Conservation (phyloP, 2,797 vertebrate genomes). For the Rhynchotus rufescens region DNA sequence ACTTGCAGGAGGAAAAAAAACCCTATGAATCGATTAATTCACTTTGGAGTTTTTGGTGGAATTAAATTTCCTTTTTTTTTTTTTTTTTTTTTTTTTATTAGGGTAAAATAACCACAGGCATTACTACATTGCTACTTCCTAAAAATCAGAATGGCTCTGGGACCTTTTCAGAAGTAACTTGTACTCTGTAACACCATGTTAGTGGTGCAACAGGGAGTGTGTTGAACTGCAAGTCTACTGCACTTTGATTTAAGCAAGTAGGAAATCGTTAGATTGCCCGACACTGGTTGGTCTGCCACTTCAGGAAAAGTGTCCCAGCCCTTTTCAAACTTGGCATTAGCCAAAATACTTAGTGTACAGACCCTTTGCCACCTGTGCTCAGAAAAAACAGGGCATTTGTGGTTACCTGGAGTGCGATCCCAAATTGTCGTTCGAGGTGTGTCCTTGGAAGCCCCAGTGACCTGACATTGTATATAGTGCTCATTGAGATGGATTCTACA, state of each 20-base stretch:
- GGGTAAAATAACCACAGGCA: neutral
- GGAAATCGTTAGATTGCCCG: neutral
- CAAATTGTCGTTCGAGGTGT: too few species aligned
- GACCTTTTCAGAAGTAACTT: neutral
- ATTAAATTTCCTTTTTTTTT: neutral
- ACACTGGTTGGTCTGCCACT: neutral
- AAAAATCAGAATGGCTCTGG: neutral
- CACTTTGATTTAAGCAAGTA: neutral
- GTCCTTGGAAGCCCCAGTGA: neutral
- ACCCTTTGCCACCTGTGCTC: neutral
- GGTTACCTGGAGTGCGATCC: neutral
- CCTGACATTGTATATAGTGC: neutral
- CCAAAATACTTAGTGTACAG: neutral
- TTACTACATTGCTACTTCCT: neutral
- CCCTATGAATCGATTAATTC: neutral
- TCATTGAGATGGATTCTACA: neutral
- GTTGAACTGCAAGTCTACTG: neutral
- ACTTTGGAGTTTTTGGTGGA: slow-evolving; percentile 4
- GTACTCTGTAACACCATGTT: neutral
- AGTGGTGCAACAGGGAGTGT: neutral
- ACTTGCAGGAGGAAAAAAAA: neutral
- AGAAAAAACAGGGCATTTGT: neutral
- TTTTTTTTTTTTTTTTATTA: neutral
- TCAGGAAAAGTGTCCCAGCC: neutral
- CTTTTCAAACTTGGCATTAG: neutral